phyloP scores from a whole-genome alignment of 2,888 invertebrate species.

The Allacma fusca region DNA sequence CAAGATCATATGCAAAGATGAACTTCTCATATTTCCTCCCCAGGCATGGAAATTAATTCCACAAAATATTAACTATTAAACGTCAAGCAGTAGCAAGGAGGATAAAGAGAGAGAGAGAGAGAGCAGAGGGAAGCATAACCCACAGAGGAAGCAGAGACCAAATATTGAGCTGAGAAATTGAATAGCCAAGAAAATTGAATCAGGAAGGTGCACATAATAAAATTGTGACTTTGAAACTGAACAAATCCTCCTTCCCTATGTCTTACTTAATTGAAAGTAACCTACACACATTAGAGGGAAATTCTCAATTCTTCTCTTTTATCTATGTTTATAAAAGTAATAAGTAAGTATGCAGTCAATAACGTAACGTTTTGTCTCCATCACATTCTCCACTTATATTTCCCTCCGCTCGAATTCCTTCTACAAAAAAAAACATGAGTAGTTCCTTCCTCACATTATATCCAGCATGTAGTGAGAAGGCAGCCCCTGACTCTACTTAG shows the following conservation, averaged over 20 bases:
- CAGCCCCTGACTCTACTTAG: background rate
- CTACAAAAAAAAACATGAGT: background rate
- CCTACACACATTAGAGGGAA: constrained; percentile 48
- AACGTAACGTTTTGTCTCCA: background rate
- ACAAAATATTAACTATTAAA: constrained; percentile 63
- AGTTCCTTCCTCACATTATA: background rate
- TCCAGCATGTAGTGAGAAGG: background rate
- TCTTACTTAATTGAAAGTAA: constrained; percentile 57
- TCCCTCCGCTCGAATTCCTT: constrained; percentile 8
- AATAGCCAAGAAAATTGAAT: constrained; percentile 58
- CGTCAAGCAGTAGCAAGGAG: constrained; percentile 54
- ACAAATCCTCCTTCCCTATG: constrained; percentile 48
- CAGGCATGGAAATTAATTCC: constrained; percentile 63
- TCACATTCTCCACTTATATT: constrained; percentile 16
- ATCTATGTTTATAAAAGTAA: background rate
- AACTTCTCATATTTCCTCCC: constrained; percentile 62
- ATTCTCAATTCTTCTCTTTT: constrained; percentile 34
- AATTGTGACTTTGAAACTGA: constrained; percentile 56
- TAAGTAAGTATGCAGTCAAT: background rate
- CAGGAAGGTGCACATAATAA: constrained; percentile 57
- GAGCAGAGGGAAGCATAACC: constrained; percentile 41
- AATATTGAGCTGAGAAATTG: constrained; percentile 49
- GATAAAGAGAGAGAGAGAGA: constrained; percentile 23
- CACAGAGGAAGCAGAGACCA: constrained; percentile 41
- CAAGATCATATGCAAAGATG: constrained; percentile 51